Conservation (phyloP, 1,140 invertebrate species). For the Hylaeus anthracinus region DNA sequence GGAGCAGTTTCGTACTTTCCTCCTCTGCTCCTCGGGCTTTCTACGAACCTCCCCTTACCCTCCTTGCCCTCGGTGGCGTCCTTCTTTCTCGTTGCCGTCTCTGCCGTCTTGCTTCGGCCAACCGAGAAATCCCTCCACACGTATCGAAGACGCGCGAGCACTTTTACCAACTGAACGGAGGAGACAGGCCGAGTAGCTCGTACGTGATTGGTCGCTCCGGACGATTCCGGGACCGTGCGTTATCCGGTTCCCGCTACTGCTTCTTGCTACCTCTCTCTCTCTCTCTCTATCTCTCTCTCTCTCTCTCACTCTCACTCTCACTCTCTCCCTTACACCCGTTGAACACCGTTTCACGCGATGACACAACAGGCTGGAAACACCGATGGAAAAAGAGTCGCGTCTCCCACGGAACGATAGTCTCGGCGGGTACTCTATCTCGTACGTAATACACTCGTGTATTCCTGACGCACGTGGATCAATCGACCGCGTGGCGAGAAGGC, state of each 20-base stretch:
- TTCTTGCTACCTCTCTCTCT: constrained; percentile 16
- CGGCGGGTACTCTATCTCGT: not conserved
- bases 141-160: constrained; percentile 58
- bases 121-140: constrained; percentile 56
- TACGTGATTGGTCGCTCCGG: constrained; percentile 55
- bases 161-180: constrained; percentile 61
- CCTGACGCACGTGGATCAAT: constrained; percentile 56
- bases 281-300: constrained; percentile 14
- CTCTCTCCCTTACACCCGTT: not conserved
- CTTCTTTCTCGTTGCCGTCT: constrained; percentile 16
- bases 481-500: constrained; percentile 14
- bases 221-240: constrained; percentile 56
- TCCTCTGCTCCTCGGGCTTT: constrained; percentile 32
- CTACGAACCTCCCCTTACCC: constrained; percentile 36
- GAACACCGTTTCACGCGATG: constrained; percentile 42
- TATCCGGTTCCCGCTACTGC: constrained; percentile 50
- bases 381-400: constrained; percentile 1
- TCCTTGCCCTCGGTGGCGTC: constrained; percentile 16
- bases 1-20: constrained; percentile 55
- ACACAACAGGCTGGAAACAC: constrained; percentile 28
- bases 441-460: not conserved
- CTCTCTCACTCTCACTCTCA: not conserved
- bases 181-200: constrained; percentile 46
- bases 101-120: constrained; percentile 13
- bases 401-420: not conserved